Evolutionary conservation across 2,113 vertebrate genomes (phyloP).

Genomic region (Tychaedon coryphoeus): DNA sequence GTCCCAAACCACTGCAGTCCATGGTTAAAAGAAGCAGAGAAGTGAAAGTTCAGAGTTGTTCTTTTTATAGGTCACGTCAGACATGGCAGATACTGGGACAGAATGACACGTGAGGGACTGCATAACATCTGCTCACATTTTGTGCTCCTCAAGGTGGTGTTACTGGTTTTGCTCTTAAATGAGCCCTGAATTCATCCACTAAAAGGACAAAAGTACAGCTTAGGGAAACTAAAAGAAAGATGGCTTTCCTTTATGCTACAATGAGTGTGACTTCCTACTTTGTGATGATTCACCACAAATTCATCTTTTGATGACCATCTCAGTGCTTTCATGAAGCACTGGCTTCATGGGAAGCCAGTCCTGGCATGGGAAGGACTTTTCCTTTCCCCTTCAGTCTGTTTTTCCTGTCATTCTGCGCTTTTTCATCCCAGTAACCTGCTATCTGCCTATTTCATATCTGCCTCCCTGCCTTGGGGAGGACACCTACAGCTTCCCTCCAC

Average conservation of each 20-base stretch:
- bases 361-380: too few species aligned
- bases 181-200: not conserved
- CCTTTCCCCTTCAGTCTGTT: not conserved
- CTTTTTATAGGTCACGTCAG: not conserved
- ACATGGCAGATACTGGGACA: not conserved
- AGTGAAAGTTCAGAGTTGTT: slow-evolving; percentile 3
- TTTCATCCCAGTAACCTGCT: not conserved
- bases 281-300: not conserved
- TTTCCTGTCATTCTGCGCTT: not conserved
- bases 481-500: not conserved
- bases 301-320: not conserved
- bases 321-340: not conserved
- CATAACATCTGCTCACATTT: not conserved
- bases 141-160: not conserved
- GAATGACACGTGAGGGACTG: not conserved
- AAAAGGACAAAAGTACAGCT: not conserved
- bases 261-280: not conserved
- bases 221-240: not conserved
- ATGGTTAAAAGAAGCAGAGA: not conserved
- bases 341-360: too few species aligned
- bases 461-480: not conserved
- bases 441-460: not conserved
- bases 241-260: not conserved
- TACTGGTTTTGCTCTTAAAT: not conserved
- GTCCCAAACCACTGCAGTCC: not conserved